phyloP scores from a whole-genome alignment of 2,113 vertebrate species.

The Turnix velox region DNA sequence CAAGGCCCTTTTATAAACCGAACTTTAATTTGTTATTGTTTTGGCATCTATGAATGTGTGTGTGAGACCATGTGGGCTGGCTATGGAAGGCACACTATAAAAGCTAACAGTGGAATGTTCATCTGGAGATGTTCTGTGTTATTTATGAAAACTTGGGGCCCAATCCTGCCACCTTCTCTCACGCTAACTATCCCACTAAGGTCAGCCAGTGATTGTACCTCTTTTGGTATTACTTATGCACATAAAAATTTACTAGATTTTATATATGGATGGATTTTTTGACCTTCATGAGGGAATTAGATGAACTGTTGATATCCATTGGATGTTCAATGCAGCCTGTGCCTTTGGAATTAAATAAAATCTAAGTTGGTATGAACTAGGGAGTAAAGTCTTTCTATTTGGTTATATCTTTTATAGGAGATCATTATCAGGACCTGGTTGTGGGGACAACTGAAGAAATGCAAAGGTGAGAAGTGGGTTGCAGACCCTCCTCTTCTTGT shows the following conservation, averaged over 20 bases:
- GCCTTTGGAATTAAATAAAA: not conserved
- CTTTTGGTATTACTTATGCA: not conserved
- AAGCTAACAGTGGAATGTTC: conserved; percentile 60
- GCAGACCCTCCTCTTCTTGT: conserved; percentile 58
- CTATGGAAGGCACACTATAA: conserved; percentile 56
- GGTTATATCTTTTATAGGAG: conserved; percentile 30
- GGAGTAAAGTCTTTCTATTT: not conserved
- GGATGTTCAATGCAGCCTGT: not conserved
- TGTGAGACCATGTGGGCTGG: conserved; percentile 59
- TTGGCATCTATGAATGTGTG: conserved; percentile 56
- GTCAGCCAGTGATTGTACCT: not conserved
- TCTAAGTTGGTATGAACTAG: not conserved
- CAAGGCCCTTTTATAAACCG: conserved; percentile 58
- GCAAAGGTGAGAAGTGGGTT: conserved; percentile 66
- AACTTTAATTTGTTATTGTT: conserved; percentile 68
- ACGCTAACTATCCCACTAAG: not conserved
- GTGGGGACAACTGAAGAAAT: conserved; percentile 75
- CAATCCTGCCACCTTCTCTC: conserved; percentile 47
- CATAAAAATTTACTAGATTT: not conserved
- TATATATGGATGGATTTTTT: not conserved
- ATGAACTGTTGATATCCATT: not conserved
- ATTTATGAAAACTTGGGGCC: conserved; percentile 41
- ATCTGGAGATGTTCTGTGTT: conserved; percentile 56
- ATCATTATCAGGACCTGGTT: conserved; percentile 67
- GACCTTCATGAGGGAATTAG: not conserved